Evolutionary conservation across 2,888 invertebrate genomes (phyloP), one percentile per base, ranked within the genome.

Genomic region (Mythimna albipuncta): DNA sequence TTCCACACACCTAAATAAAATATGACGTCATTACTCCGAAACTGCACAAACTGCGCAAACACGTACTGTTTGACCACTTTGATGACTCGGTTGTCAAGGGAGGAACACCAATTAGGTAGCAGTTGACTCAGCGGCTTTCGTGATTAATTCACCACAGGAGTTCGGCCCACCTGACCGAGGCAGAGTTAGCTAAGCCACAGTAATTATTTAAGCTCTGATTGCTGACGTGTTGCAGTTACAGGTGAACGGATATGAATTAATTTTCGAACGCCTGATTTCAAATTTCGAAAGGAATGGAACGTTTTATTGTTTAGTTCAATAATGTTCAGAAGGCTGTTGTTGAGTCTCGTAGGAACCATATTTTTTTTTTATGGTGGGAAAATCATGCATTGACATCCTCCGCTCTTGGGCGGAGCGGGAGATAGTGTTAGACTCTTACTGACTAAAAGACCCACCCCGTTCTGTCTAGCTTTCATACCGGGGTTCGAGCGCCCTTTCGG

Each of bases 131-230:
- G 93, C 92, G 78, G 77, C 75, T 71, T 72, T 81, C 85, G 88
- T 92, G 90, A 92, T 93, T 93, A 92, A 92, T 92, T 92, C 89
- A 90, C 90, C 90, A 84, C 91, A 90, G 88, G 85, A 86, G 88
- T 72, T 54, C 75, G 64, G 68, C 26, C 79, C 89, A 90, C 90
- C 90, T 91, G 85, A 73, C 82, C 79, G 69, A 73, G 86, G 86
- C 80, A 84, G 80, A 84, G 91, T 90, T 91, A 90, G 88, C 89
- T 89, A 87, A 89, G 85, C 87, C 84, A 81, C 76, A 84, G 88
- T 88, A 88, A 89, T 90, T 89, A 89, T 89, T 87, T 83, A 87
- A 81, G 80, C 84, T 72, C 69, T 87, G 86, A 88, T 87, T 88
- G 86, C 71, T 72, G 65, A 77, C 64, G 78, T 75, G 75, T 78